These are phyloP conservation scores for Ptilorrhoa leucosticta DNA, from an alignment of 2,113 vertebrate genomes.

Conservation along the genomic window DNA sequence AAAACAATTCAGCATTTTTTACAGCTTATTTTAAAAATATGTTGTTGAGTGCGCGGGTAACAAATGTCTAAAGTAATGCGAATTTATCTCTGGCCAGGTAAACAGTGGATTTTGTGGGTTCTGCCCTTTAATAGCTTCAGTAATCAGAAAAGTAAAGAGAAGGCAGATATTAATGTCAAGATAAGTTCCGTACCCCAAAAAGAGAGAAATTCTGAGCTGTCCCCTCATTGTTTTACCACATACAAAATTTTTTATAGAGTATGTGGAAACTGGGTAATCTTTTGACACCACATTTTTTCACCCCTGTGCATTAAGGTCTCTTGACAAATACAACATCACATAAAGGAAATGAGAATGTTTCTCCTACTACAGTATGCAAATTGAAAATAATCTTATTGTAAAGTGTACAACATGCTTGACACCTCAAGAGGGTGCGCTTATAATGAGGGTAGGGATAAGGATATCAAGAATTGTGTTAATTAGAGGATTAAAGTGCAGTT, in stretches of 20 bases:
- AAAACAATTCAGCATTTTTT: background rate
- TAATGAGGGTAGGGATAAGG: constrained; percentile 24
- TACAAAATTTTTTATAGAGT: background rate
- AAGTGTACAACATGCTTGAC: background rate
- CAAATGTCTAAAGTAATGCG: background rate
- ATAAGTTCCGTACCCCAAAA: background rate
- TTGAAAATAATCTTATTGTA: constrained; percentile 13
- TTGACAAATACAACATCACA: background rate
- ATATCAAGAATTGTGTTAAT: constrained; percentile 22
- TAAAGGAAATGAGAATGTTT: background rate
- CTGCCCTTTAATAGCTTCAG: background rate
- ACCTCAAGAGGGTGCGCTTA: constrained; percentile 25
- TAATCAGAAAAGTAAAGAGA: background rate
- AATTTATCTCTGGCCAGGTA: background rate
- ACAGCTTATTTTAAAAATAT: background rate
- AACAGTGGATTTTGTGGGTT: background rate
- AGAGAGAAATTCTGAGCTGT: background rate
- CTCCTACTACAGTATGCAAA: background rate
- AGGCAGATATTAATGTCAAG: background rate
- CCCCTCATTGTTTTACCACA: background rate
- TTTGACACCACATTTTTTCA: background rate
- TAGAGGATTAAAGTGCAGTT: background rate
- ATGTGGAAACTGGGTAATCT: background rate
- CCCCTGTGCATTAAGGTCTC: background rate
- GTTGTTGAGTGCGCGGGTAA: background rate